Evolutionary conservation across 2,113 vertebrate genomes (phyloP).

Genomic region (Tenrec ecaudatus): DNA sequence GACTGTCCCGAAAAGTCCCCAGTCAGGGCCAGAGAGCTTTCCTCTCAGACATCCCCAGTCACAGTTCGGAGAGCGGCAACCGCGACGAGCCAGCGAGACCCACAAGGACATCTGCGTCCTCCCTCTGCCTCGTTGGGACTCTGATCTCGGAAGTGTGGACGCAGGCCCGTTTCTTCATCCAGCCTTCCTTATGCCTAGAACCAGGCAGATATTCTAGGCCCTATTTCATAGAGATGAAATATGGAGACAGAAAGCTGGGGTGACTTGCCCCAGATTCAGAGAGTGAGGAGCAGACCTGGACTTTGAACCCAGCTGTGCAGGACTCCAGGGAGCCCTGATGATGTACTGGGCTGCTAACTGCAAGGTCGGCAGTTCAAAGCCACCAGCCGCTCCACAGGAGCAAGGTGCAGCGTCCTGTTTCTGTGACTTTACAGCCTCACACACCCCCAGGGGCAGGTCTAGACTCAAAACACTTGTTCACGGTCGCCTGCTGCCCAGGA

Average conservation of each 20-base stretch:
- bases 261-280: not conserved
- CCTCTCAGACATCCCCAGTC: not conserved
- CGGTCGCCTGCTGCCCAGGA: not conserved
- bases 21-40: slow-evolving; percentile 27
- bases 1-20: slow-evolving; percentile 15
- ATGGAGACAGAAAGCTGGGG: not conserved
- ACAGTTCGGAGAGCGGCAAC: not conserved
- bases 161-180: not conserved
- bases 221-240: not conserved
- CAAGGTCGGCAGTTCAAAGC: no score
- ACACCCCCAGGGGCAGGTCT: no score
- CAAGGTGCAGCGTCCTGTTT: no score
- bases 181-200: slow-evolving; percentile 10
- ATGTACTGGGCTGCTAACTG: no score
- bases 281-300: not conserved
- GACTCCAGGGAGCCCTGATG: not conserved
- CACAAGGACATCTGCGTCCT: not conserved
- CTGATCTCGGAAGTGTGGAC: not conserved
- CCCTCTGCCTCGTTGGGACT: slow-evolving; percentile 45
- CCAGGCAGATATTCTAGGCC: not conserved
- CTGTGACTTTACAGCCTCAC: no score
- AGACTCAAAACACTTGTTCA: not conserved
- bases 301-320: not conserved
- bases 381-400: no score
- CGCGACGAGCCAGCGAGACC: not conserved